These are phyloP conservation scores for Drosophila conformis DNA, from an alignment of 2,888 invertebrate genomes.

Conservation along the genomic window DNA sequence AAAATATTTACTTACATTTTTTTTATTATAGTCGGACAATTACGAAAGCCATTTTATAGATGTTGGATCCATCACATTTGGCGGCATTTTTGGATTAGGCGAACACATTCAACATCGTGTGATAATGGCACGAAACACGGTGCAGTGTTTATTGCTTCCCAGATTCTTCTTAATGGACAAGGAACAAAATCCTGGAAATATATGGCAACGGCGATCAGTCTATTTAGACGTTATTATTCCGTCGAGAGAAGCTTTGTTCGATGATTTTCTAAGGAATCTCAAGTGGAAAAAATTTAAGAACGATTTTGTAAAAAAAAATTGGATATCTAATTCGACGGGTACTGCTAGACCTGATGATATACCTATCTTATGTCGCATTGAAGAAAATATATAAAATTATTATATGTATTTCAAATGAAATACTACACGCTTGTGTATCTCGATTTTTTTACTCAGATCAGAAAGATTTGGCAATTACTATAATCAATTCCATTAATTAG, in stretches of 20 bases:
- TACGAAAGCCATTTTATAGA: conserved; percentile 82
- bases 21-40: conserved; percentile 16
- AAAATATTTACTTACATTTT: background rate
- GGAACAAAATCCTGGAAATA: conserved; percentile 83
- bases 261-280: conserved; percentile 75
- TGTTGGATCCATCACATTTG: conserved; percentile 81
- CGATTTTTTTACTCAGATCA: background rate
- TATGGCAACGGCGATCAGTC: conserved; percentile 83
- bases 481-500: rapidly evolving
- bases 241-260: conserved; percentile 77
- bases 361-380: conserved; percentile 83
- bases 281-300: conserved; percentile 82
- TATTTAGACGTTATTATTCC: conserved; percentile 82
- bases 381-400: conserved; percentile 60
- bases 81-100: conserved; percentile 88
- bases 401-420: background rate
- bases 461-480: background rate
- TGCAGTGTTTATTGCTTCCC: conserved; percentile 89
- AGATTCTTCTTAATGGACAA: conserved; percentile 89
- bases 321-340: conserved; percentile 54
- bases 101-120: conserved; percentile 89
- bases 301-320: conserved; percentile 60
- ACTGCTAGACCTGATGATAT: conserved; percentile 78
- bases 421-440: background rate
- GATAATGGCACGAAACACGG: conserved; percentile 88